Base-by-base conservation (phyloP, 2,888 invertebrate species). In the Protonemura montana region DNA sequence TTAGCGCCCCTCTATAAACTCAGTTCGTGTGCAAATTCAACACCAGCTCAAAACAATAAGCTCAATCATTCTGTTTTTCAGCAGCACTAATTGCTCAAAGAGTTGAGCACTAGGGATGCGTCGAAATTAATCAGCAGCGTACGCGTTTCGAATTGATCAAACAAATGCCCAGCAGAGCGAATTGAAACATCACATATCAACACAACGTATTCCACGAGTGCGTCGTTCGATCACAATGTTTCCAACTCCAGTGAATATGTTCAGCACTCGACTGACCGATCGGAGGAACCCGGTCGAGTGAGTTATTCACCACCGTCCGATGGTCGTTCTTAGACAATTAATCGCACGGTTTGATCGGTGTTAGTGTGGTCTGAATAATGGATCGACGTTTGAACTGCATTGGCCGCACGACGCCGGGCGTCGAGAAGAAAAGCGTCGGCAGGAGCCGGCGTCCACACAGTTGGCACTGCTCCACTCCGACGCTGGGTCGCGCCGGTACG, bases 391-490 rank as follows among this genome's bases (percentile, higher is more conserved):
- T 87, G 77, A 88, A 88, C 86, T 87, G 87, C 81, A 88, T 88
- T 81, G 87, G 87, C 13, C 85, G 88, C 85, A 85, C 86, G 85
- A 80, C 86, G 25, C 84, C 59, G 86, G 85, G 85, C 86, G 76
- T 84, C 76, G 59, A 59, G 59, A 59, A 59, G 59, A 59, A 59
- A 21, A 59, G 84, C 86, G 87, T 82, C 82, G 85, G 84, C 27
- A 29, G 85, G 76, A 84, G 35, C 16, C 80, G 87, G n/a, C 88
- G 88, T 30, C 88, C 88, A 0, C 88, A 88, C 88, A 88, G 88
- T 85, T 88, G 88, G 88, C 88, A 88, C 88, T 88, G 88, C 87
- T 87, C 88, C 87, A 88, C 88, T 13, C 88, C 88, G 87, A 88
- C 88, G 85, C 86, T 87, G 82, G 85, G 87, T 86, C 85, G 87